Evolutionary conservation across 2,888 invertebrate genomes (phyloP), one percentile per base, ranked within the genome.

Genomic region (Melanophora roralis): DNA sequence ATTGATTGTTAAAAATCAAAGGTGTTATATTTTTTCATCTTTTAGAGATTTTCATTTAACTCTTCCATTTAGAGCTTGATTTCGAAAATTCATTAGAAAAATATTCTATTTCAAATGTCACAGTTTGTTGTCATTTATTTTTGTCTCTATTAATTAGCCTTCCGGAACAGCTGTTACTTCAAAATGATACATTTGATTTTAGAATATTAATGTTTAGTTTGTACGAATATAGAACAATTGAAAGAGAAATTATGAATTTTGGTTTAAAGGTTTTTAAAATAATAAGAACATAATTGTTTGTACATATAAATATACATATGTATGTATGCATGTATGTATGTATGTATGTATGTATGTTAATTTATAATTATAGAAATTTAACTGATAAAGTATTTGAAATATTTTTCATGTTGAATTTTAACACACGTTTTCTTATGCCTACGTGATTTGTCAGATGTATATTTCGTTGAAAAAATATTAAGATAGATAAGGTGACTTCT

Each of bases 1-100:
- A 62, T 68, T 73, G 73, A 72, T 68, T 62, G 68, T 47, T 47
- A 47, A 23, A 62, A 73, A 57, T 55, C 65, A 78, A 69, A 78
- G 68, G 68, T 73, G 73, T 78, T 68, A 68, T 36, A 36, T 57
- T 49, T 38, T 38, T 23, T 55, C 49, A 43, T 43, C 27, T 36
- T 36, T 11, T 16, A n/a, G 27, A 53, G 43, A 49, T 47, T 27
- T 34, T 53, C 34, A 27, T 27, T 49, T 55, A 68, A 68, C 73
- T 69, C 64, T 73, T 78, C 12, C 43, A 19, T 53, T 57, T 8
- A 51, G 23, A 43, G 38, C 40, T 45, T 64, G 27, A 9, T n/a
- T 51, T 43, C 51, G 36, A 64, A 21, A 36, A 36, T 60, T 59
- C 49, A 73, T 62, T 49, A 68, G 62, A 34, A 19, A 72, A 60